These are phyloP conservation scores for Prunella fulvescens DNA, from an alignment of 2,113 vertebrate genomes.

Conservation along the genomic window DNA sequence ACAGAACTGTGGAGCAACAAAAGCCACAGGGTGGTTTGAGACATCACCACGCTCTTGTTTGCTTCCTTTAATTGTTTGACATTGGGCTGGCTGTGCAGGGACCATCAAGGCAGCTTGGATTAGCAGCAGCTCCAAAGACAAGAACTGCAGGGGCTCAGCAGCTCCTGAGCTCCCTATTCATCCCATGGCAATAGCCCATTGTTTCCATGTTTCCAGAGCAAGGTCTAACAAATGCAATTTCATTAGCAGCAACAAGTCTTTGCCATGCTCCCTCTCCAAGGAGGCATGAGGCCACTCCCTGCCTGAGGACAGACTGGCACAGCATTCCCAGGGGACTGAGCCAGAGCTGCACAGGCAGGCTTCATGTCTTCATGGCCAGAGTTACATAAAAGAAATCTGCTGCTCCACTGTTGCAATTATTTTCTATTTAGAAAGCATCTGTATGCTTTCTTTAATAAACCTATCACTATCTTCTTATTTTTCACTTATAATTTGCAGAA, in stretches of 20 bases:
- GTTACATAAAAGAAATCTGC: background rate
- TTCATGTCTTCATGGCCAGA: background rate
- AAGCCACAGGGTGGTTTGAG: background rate
- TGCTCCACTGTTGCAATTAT: background rate
- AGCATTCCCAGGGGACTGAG: background rate
- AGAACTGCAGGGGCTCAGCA: background rate
- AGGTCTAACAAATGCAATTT: background rate
- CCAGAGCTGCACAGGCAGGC: background rate
- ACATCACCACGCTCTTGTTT: background rate
- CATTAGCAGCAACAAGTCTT: background rate
- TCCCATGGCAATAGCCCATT: background rate
- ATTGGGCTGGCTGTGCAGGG: background rate
- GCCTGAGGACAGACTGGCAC: background rate
- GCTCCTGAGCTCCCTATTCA: background rate
- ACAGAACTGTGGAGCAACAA: slow-evolving; percentile 80
- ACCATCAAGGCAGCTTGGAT: background rate
- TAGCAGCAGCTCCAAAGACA: background rate
- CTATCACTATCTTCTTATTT: background rate
- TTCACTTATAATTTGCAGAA: background rate
- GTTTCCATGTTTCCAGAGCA: background rate
- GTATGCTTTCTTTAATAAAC: background rate
- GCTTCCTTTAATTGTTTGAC: background rate
- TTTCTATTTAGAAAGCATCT: background rate
- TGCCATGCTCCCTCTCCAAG: background rate
- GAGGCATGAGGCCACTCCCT: background rate